phyloP scores from a whole-genome alignment of 1,140 invertebrate genomes.

The Papilio dardanus region DNA sequence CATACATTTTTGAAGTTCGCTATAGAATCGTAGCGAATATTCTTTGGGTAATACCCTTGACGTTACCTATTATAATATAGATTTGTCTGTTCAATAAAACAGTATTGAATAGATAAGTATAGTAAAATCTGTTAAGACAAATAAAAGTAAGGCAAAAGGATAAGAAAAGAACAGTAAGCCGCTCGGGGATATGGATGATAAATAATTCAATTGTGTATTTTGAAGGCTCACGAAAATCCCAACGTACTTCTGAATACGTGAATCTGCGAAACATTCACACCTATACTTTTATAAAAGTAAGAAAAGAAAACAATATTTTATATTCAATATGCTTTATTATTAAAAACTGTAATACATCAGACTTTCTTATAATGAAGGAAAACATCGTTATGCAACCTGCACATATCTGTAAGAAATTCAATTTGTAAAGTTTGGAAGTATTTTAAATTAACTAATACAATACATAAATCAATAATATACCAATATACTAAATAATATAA shows the following conservation, averaged over 20 bases:
- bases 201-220: slow-evolving; percentile 22
- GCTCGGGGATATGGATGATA: background rate
- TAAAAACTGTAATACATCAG: too few relatives aligned
- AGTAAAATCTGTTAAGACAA: slow-evolving; percentile 5
- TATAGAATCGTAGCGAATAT: too few relatives aligned
- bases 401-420: too few relatives aligned
- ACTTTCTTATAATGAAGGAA: too few relatives aligned
- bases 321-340: background rate
- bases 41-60: too few relatives aligned
- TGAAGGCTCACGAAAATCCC: slow-evolving; percentile 7
- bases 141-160: background rate
- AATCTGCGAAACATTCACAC: background rate
- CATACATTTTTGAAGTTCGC: too few relatives aligned
- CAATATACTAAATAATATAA: too few relatives aligned
- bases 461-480: too few relatives aligned
- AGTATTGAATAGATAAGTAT: background rate
- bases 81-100: background rate
- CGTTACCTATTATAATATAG: background rate
- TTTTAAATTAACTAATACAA: too few relatives aligned
- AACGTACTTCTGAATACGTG: slow-evolving; percentile 11
- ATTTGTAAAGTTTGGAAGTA: too few relatives aligned
- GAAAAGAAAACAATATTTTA: background rate
- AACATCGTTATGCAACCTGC: too few relatives aligned
- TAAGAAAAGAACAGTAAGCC: slow-evolving; percentile 18
- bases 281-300: background rate